A percentile compares a stretch with the other conserved stretches of the same genome.
Conservation (phyloP, 1,140 invertebrate species). For the Coptotermes formosanus region DNA sequence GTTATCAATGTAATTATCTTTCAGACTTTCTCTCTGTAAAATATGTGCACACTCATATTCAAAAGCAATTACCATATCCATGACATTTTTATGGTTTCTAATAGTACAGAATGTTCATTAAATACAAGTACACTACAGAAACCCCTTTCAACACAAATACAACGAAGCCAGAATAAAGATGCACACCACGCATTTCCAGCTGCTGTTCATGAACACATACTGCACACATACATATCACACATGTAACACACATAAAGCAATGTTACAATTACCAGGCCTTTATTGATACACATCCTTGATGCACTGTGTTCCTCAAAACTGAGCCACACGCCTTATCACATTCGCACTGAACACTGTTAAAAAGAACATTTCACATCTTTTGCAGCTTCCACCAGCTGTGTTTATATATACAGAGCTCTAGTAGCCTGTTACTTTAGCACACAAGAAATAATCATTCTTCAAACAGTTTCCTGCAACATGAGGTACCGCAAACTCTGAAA, state of each 20-base stretch:
- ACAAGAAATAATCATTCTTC: not conserved
- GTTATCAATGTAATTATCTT: not conserved
- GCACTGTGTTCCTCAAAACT: too few species aligned
- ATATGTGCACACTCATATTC: not conserved
- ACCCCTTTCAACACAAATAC: not conserved
- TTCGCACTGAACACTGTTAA: not conserved
- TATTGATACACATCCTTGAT: too few species aligned
- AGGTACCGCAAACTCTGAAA: not conserved
- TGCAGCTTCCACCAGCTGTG: not conserved
- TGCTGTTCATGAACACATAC: not conserved
- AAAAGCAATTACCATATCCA: not conserved
- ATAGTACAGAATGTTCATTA: not conserved
- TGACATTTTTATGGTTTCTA: not conserved
- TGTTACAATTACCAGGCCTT: too few species aligned
- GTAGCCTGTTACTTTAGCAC: not conserved
- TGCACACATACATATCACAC: not conserved
- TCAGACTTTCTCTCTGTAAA: not conserved
- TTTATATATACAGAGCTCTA: not conserved
- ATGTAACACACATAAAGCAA: too few species aligned
- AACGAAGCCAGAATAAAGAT: not conserved
- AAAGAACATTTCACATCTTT: not conserved
- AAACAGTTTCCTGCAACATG: not conserved
- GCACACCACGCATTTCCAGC: not conserved
- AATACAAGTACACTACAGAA: not conserved
- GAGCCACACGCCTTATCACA: too few species aligned